Conservation (phyloP, 1,140 invertebrate genomes). For the Asobara japonica region DNA sequence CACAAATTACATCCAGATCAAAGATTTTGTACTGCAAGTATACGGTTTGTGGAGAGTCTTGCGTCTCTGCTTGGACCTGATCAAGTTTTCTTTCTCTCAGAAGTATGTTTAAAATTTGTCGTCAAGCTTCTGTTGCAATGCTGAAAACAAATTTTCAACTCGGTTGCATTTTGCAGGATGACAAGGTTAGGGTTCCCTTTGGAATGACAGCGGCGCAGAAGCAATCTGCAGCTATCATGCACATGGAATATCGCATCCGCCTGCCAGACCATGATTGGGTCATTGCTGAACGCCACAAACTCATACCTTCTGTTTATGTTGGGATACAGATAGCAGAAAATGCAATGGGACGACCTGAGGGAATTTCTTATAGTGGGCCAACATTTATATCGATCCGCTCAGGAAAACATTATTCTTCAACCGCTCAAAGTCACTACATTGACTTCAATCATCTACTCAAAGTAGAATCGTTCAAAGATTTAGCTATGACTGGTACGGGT, state of each 20-base stretch:
- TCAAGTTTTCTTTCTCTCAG: background rate
- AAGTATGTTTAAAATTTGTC: too few species aligned
- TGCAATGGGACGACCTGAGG: slow-evolving; percentile 46
- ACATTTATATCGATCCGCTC: slow-evolving; percentile 58
- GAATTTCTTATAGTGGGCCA: slow-evolving; percentile 52
- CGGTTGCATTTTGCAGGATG: too few species aligned
- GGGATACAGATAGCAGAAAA: slow-evolving; percentile 44
- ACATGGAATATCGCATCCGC: slow-evolving; percentile 54
- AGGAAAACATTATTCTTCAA: slow-evolving; percentile 51
- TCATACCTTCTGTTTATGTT: slow-evolving; percentile 54
- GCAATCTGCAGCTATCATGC: slow-evolving; percentile 52
- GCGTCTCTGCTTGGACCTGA: background rate
- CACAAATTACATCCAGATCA: background rate
- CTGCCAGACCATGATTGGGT: slow-evolving; percentile 65
- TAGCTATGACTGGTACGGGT: slow-evolving; percentile 41
- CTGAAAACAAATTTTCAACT: too few species aligned
- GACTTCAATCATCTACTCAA: slow-evolving; percentile 51
- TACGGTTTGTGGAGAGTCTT: background rate
- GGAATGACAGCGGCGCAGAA: slow-evolving; percentile 58
- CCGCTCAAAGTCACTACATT: slow-evolving; percentile 51
- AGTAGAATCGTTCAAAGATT: slow-evolving; percentile 39
- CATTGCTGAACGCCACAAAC: slow-evolving; percentile 53
- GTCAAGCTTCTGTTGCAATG: too few species aligned
- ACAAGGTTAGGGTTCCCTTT: slow-evolving; percentile 61
- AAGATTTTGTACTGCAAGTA: background rate